A percentile compares a stretch with the other conserved stretches of the same genome.
Conservation (phyloP, 2,888 invertebrate genomes). For the Brenthis ino region DNA sequence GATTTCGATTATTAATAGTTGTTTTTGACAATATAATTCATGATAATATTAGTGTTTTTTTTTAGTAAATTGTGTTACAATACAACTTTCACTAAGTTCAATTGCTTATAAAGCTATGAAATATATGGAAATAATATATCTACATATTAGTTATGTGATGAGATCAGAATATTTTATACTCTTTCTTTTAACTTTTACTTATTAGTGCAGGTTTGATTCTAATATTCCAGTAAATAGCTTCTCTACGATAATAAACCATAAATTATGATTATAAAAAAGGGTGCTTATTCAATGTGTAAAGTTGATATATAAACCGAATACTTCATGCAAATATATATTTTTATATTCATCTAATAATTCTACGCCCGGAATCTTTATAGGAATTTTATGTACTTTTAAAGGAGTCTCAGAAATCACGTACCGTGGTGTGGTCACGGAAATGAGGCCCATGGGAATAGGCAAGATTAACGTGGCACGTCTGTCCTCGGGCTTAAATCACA, state of each 20-base stretch:
- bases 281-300: not conserved
- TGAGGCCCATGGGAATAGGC: slow-evolving; percentile 65
- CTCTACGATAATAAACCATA: too few relatives aligned
- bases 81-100: too few relatives aligned
- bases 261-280: too few relatives aligned
- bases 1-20: not conserved
- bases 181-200: too few relatives aligned
- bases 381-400: slow-evolving; percentile 37
- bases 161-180: too few relatives aligned
- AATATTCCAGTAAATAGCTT: too few relatives aligned
- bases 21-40: not conserved
- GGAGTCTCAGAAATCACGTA: slow-evolving; percentile 65
- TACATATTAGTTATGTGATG: too few relatives aligned
- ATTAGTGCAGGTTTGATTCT: too few relatives aligned
- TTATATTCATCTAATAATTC: slow-evolving; percentile 11
- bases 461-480: slow-evolving; percentile 75
- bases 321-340: slow-evolving; percentile 10
- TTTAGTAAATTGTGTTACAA: not conserved
- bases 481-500: slow-evolving; percentile 76
- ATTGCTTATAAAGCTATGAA: too few relatives aligned
- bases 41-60: not conserved
- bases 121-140: too few relatives aligned
- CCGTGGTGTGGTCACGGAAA: slow-evolving; percentile 54
- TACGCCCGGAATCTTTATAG: not conserved
- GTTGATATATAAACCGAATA: not conserved